Percentiles rank a stretch among this genome's conserved stretches.
Conservation (phyloP, 2,113 vertebrate species). For the Archocentrus centrarchus region DNA sequence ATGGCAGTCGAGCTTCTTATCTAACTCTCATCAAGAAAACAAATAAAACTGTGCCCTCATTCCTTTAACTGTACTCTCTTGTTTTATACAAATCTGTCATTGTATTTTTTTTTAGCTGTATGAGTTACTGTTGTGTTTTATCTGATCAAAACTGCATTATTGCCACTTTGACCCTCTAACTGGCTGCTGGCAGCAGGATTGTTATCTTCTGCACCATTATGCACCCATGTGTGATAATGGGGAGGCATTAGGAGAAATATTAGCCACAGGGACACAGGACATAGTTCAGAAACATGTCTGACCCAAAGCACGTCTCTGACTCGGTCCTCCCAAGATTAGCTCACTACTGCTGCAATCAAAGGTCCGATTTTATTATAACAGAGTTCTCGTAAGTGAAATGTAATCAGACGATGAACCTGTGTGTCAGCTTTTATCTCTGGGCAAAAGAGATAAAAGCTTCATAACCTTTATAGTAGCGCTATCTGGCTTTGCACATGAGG, state of each 20-base stretch:
- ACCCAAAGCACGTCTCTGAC: background rate
- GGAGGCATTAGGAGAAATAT: background rate
- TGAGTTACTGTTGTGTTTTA: background rate
- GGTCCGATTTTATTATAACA: constrained; percentile 35
- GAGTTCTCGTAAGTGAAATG: constrained; percentile 2
- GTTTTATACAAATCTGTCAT: background rate
- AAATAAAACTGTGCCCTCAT: background rate
- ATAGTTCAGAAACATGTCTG: constrained; percentile 14
- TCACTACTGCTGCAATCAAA: constrained; percentile 7
- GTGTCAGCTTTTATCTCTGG: constrained; percentile 24
- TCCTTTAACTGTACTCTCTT: constrained; percentile 2
- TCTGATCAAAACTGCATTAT: background rate
- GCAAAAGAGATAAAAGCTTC: background rate
- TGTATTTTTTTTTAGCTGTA: background rate
- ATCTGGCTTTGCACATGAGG: background rate
- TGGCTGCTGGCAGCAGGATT: background rate
- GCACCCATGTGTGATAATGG: constrained; percentile 6
- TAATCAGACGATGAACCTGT: constrained; percentile 1
- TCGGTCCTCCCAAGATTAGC: background rate
- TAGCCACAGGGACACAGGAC: background rate
- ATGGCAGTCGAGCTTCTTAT: background rate
- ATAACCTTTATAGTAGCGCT: background rate
- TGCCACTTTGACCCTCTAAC: background rate
- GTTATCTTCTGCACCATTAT: constrained; percentile 15
- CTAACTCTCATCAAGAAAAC: background rate